A percentile compares a stretch with the other conserved stretches of the same genome.
Conservation (phyloP, 2,797 vertebrate genomes). For the Enteromius unitaeniatus region DNA sequence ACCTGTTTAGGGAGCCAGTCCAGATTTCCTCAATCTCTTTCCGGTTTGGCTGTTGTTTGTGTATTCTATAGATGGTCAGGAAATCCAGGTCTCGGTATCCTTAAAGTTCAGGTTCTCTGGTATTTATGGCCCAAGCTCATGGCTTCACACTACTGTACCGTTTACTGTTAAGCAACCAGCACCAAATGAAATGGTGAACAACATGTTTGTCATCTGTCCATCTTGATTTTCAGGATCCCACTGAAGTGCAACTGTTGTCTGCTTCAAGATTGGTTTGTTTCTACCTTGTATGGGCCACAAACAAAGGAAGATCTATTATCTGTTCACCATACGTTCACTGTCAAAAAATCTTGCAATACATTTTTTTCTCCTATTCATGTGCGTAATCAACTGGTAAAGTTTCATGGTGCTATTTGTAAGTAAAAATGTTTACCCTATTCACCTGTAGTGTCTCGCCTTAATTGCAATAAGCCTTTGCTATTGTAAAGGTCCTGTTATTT, state of each 20-base stretch:
- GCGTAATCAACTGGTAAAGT: no score
- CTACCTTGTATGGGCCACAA: not conserved
- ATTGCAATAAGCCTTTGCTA: not conserved
- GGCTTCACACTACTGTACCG: slow-evolving; percentile 14
- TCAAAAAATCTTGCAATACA: no score
- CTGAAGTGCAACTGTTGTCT: slow-evolving; percentile 8
- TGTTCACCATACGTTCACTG: not conserved
- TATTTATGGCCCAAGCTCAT: slow-evolving; percentile 43
- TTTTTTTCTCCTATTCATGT: no score
- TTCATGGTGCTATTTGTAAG: no score
- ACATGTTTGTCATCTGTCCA: slow-evolving; percentile 22
- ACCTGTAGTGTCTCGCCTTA: no score
- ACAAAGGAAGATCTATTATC: not conserved
- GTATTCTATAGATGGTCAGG: slow-evolving; percentile 37
- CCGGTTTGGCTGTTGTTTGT: slow-evolving; percentile 13
- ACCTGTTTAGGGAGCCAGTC: not conserved
- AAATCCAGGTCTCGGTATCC: slow-evolving; percentile 31
- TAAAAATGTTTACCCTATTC: no score
- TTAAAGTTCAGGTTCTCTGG: slow-evolving; percentile 40
- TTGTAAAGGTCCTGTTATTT: slow-evolving; percentile 23
- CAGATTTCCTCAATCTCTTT: slow-evolving; percentile 13
- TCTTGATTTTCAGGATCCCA: slow-evolving; percentile 14
- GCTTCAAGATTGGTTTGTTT: not conserved
- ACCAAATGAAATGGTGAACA: slow-evolving; percentile 19
- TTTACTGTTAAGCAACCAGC: slow-evolving; percentile 29